Evolutionary conservation across 2,797 vertebrate genomes (phyloP).

Genomic region (Tapera naevia): DNA sequence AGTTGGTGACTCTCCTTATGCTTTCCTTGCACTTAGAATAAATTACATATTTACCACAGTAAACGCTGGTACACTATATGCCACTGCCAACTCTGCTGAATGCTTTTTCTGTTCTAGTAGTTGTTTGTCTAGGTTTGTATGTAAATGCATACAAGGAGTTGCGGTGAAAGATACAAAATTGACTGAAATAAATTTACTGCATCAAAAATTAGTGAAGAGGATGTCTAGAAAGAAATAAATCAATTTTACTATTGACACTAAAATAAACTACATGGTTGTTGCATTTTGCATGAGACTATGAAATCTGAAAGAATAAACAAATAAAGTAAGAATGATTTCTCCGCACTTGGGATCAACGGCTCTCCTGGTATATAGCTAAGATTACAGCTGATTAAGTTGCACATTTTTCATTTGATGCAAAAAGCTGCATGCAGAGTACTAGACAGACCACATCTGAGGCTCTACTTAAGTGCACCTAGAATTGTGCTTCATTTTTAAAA

Average conservation of each 20-base stretch:
- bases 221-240: not conserved
- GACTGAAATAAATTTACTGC: not conserved
- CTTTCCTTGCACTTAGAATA: not conserved
- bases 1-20: not conserved
- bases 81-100: not conserved
- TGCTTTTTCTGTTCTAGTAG: not conserved
- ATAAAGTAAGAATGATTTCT: not conserved
- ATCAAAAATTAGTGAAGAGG: not conserved
- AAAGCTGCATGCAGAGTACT: not conserved
- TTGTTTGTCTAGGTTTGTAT: not conserved
- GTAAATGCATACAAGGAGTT: not conserved
- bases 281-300: constrained; percentile 3
- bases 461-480: not conserved
- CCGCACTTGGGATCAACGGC: not conserved
- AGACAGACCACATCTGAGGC: not conserved
- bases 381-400: not conserved
- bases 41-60: not conserved
- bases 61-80: not conserved
- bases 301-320: constrained; percentile 5
- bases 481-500: not conserved
- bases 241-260: not conserved
- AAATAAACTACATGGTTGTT: not conserved
- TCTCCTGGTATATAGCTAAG: not conserved
- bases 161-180: not conserved
- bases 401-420: not conserved